phyloP scores from a whole-genome alignment of 2,797 vertebrate species.

The Peromyscus attwateri region DNA sequence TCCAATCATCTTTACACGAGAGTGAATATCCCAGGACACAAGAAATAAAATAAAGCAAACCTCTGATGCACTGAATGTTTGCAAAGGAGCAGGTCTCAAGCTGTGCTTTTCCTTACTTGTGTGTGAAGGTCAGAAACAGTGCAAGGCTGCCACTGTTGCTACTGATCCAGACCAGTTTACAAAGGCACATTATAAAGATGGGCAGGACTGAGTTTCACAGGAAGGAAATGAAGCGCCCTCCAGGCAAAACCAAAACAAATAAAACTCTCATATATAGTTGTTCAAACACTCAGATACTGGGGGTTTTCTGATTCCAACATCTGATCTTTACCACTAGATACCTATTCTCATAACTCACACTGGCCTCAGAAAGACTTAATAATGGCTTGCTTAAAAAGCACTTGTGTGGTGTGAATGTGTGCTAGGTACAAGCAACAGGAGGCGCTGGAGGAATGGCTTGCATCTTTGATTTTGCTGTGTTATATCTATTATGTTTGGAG shows the following conservation, averaged over 20 bases:
- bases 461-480: neutral
- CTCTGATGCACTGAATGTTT: fast-evolving
- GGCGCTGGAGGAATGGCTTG: neutral
- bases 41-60: neutral
- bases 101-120: neutral
- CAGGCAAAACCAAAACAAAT: neutral
- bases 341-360: neutral
- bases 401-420: neutral
- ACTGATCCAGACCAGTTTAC: neutral
- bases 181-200: neutral
- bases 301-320: neutral
- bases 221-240: neutral
- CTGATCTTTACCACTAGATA: neutral
- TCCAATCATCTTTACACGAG: neutral
- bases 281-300: neutral
- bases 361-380: neutral
- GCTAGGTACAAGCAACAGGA: neutral
- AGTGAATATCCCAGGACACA: neutral
- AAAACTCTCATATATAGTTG: neutral
- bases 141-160: fast-evolving
- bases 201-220: neutral
- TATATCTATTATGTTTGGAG: neutral
- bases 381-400: neutral
- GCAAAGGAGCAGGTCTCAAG: neutral
- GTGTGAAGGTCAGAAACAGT: neutral